Base-by-base conservation (phyloP, 2,888 invertebrate species). In the Caenorhabditis parvicauda region DNA sequence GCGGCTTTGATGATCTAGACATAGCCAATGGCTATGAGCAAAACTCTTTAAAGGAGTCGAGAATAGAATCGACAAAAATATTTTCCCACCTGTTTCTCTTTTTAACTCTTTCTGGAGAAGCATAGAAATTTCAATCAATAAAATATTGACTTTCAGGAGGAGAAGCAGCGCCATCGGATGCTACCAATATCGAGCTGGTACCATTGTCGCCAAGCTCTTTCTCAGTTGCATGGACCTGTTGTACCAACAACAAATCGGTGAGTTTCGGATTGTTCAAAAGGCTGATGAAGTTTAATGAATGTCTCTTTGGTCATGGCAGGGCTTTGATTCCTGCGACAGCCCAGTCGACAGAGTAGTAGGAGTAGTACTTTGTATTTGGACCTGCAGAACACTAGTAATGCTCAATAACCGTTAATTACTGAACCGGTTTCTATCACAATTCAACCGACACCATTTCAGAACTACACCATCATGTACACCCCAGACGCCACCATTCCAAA, bases 221-320 rank as follows among this genome's bases (percentile, higher is more conserved):
- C 25, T 64, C 68, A 1, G 76, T 77, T 38, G 67, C 74, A 1
- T 77, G 77, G 77, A 76, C 74, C 14, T 75, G 76, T 57, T 77
- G 77, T 45, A 75, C 75, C n/a, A 75, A 76, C 48, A 72, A 70
- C 61, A 70, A 70, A 70, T 70, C 70, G 24, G 73, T 73, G 39
- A 48, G 67, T 44, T n/a, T n/a, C n/a, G n/a, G n/a, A n/a, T n/a
- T n/a, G n/a, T n/a, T n/a, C n/a, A n/a, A n/a, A n/a, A n/a, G n/a
- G n/a, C n/a, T n/a, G n/a, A n/a, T n/a, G n/a, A n/a, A n/a, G n/a
- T n/a, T n/a, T n/a, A n/a, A n/a, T n/a, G n/a, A n/a, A n/a, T n/a
- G n/a, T n/a, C n/a, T n/a, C n/a, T n/a, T n/a, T n/a, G n/a, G n/a
- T n/a, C n/a, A n/a, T n/a, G n/a, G n/a, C n/a, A n/a, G n/a, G n/a